Conservation (phyloP, 2,797 vertebrate genomes). For the Sebastes goodei region DNA sequence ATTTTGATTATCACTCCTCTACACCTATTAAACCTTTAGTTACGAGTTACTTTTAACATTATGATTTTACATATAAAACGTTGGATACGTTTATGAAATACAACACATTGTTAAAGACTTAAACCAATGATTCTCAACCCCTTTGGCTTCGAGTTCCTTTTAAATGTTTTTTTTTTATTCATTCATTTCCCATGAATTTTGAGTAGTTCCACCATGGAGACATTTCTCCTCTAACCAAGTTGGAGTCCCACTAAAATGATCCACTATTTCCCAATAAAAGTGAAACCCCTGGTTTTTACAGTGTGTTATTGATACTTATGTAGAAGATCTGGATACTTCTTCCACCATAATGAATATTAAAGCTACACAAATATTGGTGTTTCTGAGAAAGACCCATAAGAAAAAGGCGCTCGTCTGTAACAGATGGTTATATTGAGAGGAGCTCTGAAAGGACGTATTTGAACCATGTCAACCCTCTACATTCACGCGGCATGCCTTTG, state of each 20-base stretch:
- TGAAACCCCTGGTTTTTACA: neutral
- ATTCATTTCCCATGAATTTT: neutral
- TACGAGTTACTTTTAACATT: neutral
- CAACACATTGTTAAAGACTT: neutral
- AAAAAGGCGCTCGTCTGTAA: neutral
- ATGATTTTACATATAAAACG: neutral
- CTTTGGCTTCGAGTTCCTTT: neutral
- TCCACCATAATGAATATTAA: neutral
- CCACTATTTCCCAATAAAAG: neutral
- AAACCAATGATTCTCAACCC: neutral
- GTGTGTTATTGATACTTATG: neutral
- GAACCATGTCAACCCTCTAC: neutral
- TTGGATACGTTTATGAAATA: neutral
- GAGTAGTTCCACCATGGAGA: neutral
- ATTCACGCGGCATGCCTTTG: conserved; percentile 31
- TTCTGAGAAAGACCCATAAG: neutral
- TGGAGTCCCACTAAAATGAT: neutral
- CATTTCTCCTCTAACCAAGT: neutral
- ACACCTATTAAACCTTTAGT: neutral
- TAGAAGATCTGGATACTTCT: no score
- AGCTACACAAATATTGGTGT: neutral
- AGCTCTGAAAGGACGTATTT: conserved; percentile 6
- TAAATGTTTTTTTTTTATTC: neutral
- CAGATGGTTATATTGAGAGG: neutral
- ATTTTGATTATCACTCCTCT: neutral